phyloP scores from a whole-genome alignment of 2,797 vertebrate genomes.

The Sus cebifrons region DNA sequence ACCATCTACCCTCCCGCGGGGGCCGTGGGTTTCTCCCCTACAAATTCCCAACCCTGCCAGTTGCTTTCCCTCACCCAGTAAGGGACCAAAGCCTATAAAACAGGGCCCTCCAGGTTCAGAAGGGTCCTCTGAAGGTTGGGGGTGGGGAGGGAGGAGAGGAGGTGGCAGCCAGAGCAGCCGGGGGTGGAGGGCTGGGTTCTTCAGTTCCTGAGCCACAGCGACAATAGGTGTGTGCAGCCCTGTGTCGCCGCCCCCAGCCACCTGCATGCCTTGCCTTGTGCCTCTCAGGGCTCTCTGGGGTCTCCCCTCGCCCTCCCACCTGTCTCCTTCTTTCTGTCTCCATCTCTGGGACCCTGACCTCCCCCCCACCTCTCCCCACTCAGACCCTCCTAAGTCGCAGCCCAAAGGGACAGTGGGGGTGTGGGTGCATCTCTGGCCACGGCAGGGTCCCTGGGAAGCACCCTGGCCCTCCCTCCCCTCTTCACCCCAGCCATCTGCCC shows the following conservation, averaged over 20 bases:
- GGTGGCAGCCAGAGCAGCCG: neutral
- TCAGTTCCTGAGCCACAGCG: constrained; percentile 8
- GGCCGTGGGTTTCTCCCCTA: neutral
- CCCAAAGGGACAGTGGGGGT: too few species aligned
- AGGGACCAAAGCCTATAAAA: neutral
- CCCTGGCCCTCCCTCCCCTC: neutral
- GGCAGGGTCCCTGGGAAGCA: neutral
- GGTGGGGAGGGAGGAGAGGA: neutral
- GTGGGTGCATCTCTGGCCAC: neutral
- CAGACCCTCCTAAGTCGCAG: neutral
- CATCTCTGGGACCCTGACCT: neutral
- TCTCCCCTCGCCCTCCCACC: neutral
- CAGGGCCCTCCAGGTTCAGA: neutral
- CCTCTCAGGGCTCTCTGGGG: neutral
- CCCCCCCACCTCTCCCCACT: neutral
- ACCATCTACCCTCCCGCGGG: neutral
- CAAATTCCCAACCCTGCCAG: neutral
- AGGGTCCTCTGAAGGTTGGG: neutral
- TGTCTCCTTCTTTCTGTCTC: neutral
- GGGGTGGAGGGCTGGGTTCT: constrained; percentile 54
- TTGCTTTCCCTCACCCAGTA: neutral
- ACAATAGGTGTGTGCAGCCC: neutral
- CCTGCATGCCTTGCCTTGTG: neutral
- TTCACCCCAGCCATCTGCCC: neutral
- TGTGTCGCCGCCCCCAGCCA: neutral